Evolutionary conservation across 1,140 invertebrate genomes (phyloP), one percentile per base, ranked within the genome.

Genomic region (Zaprionus kolodkinae): DNA sequence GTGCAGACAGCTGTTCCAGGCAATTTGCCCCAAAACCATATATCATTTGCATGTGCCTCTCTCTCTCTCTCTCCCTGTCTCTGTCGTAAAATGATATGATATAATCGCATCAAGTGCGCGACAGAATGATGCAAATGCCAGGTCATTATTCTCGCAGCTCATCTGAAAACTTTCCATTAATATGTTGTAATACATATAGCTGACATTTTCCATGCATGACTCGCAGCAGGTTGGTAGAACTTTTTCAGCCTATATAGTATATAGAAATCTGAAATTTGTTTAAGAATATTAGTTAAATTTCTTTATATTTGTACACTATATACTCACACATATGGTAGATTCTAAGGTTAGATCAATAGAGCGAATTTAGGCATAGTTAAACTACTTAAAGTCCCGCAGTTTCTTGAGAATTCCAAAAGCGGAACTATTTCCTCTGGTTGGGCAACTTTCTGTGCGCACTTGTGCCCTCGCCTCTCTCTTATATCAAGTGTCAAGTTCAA

Each of bases 401-500:
- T 17, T 54, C 52, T 55, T 13, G 12, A 50, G 17, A 11, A 50
- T 21, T 15, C 45, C 9, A 11, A 15, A 65, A n/a, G 25, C n/a
- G 36, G n/a, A n/a, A 27, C 21, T 35, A 43, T 35, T 45, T 66
- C 0, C n/a, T 56, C 40, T n/a, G 38, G 15, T 27, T 13, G 12
- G 25, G 38, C 27, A 33, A 50, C 45, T 21, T 40, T 25, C 30
- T 40, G 43, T 27, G 13, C 36, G 52, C 60, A 63, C 48, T 56
- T 50, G 40, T 27, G 55, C 12, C 36, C 25, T 25, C 52, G 30
- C 33, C 12, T 30, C 21, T 17, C 21, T 17, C 13, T 45, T 6
- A n/a, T 15, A 64, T 76, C 73, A 48, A 72, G 73, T 76, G 73
- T 65, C 68, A 76, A 76, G 75, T 73, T 72, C 67, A 79, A 69